A percentile compares a stretch with the other conserved stretches of the same genome.
Conservation (phyloP, 2,888 invertebrate genomes). For the Koerneria pararmatus region DNA sequence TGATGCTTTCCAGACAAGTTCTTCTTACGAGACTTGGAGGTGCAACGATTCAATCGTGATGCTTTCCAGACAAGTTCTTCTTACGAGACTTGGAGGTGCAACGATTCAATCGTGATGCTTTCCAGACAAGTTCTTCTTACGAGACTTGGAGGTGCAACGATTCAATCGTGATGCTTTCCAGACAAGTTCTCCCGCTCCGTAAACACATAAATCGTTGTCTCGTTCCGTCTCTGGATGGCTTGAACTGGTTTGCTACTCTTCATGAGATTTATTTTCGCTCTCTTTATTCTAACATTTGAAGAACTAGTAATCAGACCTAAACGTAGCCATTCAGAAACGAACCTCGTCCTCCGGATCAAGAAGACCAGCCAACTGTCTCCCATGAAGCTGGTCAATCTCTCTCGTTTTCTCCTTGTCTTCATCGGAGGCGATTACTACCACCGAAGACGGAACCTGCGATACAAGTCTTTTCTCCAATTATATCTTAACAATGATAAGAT, state of each 20-base stretch:
- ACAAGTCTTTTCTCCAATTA: too few species aligned
- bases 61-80: neutral
- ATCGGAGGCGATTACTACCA: conserved; percentile 50
- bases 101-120: neutral
- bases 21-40: neutral
- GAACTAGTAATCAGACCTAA: neutral
- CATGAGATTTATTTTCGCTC: too few species aligned
- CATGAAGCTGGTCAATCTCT: conserved; percentile 51
- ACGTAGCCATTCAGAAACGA: conserved; percentile 10
- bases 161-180: neutral
- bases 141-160: neutral
- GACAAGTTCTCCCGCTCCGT: too few species aligned
- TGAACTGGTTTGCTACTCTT: too few species aligned
- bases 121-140: neutral
- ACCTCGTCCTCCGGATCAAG: conserved; percentile 33
- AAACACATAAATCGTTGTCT: too few species aligned
- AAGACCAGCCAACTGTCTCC: conserved; percentile 46
- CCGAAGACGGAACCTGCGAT: conserved; percentile 12
- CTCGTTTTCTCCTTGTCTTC: conserved; percentile 37
- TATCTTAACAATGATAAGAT: too few species aligned
- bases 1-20: neutral
- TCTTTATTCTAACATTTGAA: too few species aligned
- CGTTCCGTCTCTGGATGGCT: too few species aligned
- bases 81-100: neutral
- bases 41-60: neutral